Conservation (phyloP, 2,797 vertebrate genomes). For the Cetoscarus ocellatus region DNA sequence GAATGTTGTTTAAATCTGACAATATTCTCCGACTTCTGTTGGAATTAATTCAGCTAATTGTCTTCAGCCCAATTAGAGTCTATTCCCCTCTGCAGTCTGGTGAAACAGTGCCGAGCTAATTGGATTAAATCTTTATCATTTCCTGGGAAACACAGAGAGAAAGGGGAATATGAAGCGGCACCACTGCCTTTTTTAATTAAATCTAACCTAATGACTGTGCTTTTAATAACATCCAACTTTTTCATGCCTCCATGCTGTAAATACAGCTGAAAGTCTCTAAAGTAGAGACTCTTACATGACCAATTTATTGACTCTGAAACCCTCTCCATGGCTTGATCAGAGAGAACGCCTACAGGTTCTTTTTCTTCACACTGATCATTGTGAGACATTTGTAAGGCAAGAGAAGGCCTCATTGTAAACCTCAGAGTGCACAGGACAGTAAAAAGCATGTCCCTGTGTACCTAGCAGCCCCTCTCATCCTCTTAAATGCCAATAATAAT, state of each 20-base stretch:
- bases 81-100: conserved; percentile 84
- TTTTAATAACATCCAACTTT: conserved; percentile 76
- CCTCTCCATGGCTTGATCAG: conserved; percentile 10
- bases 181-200: conserved; percentile 82
- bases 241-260: conserved; percentile 65
- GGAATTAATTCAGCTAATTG: conserved; percentile 89
- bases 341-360: conserved; percentile 29
- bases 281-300: conserved; percentile 51
- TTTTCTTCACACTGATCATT: conserved; percentile 15
- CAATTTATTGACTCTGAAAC: conserved; percentile 53
- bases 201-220: conserved; percentile 80
- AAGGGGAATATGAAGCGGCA: conserved; percentile 78
- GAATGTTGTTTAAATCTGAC: conserved; percentile 83
- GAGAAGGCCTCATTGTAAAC: conserved; percentile 63
- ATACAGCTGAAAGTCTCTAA: conserved; percentile 53
- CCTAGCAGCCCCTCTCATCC: conserved; percentile 70
- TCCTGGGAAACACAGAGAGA: conserved; percentile 79
- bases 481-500: conserved; percentile 84
- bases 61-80: conserved; percentile 89
- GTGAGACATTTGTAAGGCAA: conserved; percentile 15
- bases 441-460: conserved; percentile 73
- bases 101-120: conserved; percentile 86
- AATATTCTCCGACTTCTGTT: conserved; percentile 84
- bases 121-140: conserved; percentile 90
- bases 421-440: conserved; percentile 64